Evolutionary conservation across 2,797 vertebrate genomes (phyloP), one percentile per base, ranked within the genome.

Genomic region (Oreochromis mossambicus): DNA sequence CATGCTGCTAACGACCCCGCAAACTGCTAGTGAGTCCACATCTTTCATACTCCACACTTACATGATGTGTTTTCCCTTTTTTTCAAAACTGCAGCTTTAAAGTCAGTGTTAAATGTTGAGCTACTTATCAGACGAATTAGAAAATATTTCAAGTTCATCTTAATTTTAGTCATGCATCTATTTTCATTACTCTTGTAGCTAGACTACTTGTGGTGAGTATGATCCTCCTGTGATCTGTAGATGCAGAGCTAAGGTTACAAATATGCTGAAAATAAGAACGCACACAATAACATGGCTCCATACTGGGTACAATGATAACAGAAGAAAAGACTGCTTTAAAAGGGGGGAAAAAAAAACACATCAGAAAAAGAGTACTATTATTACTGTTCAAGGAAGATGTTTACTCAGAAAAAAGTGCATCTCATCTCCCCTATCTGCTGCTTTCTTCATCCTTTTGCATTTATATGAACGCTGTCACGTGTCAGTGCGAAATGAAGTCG

Each of bases 401-500:
- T 66, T 6, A 77, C 11, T 77, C 26, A 36, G 68, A 21, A 83
- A 78, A 77, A 48, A 41, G 24, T 29, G 29, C 10, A 36, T 43
- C 63, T 70, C 3, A 26, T 43, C 38, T 70, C n/a, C 41, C 19
- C 58, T 68, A 3, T 77, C 41, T 17, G 6, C 48, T 24, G 9
- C 41, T 50, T 34, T 73, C 48, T 76, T 73, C 46, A 24, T 61
- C 5, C 63, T 15, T 82, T 58, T 50, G 21, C 70, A 78, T 70
- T 76, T 51, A 48, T 61, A 46, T 41, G 24, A 24, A 85, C 3
- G 41, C 14, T 46, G 55, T 78, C 26, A 85, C 12, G 3, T 58
- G 24, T 79, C 55, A 79, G n/a, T 83, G 58, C 14, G 19, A 58
- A 78, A 61, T 54, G 3, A 77, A 86, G 78, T 85, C 13, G 9